Evolutionary conservation across 2,113 vertebrate species (phyloP), one percentile per base, ranked within the genome.

Genomic region (Chaetodon auriga): DNA sequence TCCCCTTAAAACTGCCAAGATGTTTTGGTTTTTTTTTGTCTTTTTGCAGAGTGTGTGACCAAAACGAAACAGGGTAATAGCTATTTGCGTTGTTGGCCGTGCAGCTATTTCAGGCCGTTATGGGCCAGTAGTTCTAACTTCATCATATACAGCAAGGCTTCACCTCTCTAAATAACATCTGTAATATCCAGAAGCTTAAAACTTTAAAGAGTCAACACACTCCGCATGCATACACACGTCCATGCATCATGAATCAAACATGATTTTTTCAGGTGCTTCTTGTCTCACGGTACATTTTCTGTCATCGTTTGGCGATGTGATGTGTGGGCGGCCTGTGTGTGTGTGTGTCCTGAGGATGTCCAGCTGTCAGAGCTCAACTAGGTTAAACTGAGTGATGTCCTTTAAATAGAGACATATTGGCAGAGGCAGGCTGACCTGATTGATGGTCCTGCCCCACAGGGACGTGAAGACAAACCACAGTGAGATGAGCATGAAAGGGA

Each of bases 311-410:
- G 53, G 23, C 75, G 30, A 23, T 85, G 19, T 54, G 36, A 48
- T 72, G 18, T 55, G 51, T 83, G 51, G 62, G 62, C 0, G 62
- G 41, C 2, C 7, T 15, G 25, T 82, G 77, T 73, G 63, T 82
- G 76, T 73, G 62, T 82, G 45, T 74, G 62, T 65, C 78, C 78
- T 23, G 61, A 73, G 72, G 61, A 87, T 81, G 84, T 88, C 82
- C 72, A 81, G 63, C 73, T 83, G 83, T 87, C 90, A 83, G 49
- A 85, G 63, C 72, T 58, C 30, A 35, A 71, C 81, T 60, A 62
- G 78, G 81, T 84, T 87, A 80, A 78, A 85, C 60, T 35, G 84
- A 85, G 70, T 68, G 82, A 82, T 71, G 84, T 83, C 75, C 78
- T 86, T 76, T 79, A 83, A 72, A 87, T 74, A 57, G 81, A 84